Percentiles rank a stretch among this genome's conserved stretches.
These are phyloP conservation scores for Noctua comes DNA, from an alignment of 2,888 invertebrate genomes.

Conservation along the genomic window DNA sequence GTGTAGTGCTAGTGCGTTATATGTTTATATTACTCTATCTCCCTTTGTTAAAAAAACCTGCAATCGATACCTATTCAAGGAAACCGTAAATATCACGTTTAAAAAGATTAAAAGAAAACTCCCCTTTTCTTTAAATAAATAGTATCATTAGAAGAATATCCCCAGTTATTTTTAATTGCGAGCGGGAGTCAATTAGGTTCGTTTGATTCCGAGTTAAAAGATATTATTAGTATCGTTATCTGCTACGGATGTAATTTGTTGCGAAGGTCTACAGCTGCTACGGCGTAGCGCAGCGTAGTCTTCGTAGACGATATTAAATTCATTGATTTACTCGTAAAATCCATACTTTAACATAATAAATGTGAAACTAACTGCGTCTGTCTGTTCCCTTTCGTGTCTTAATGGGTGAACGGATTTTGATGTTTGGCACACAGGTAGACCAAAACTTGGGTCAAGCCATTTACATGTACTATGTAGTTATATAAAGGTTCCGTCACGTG, in stretches of 20 bases:
- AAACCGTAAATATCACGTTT: background rate
- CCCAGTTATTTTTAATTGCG: constrained; percentile 77
- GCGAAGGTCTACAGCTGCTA: constrained; percentile 47
- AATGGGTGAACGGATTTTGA: background rate
- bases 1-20: too few relatives aligned
- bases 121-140: constrained; percentile 40
- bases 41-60: background rate
- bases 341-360: background rate
- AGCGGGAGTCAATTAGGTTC: constrained; percentile 79
- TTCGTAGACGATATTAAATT: constrained; percentile 6
- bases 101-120: constrained; percentile 1
- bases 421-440: background rate
- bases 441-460: too few relatives aligned
- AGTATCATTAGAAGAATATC: constrained; percentile 61
- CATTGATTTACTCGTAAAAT: background rate
- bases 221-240: constrained; percentile 85
- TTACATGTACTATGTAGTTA: too few relatives aligned
- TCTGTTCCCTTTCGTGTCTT: background rate
- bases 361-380: background rate
- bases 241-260: constrained; percentile 44
- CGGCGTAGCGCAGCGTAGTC: constrained; percentile 44
- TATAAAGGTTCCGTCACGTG: too few relatives aligned
- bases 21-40: background rate
- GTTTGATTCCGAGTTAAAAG: constrained; percentile 77
- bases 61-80: background rate